These are phyloP conservation scores for Cranoglanis bouderius DNA, from an alignment of 2,113 vertebrate species.

Conservation along the genomic window DNA sequence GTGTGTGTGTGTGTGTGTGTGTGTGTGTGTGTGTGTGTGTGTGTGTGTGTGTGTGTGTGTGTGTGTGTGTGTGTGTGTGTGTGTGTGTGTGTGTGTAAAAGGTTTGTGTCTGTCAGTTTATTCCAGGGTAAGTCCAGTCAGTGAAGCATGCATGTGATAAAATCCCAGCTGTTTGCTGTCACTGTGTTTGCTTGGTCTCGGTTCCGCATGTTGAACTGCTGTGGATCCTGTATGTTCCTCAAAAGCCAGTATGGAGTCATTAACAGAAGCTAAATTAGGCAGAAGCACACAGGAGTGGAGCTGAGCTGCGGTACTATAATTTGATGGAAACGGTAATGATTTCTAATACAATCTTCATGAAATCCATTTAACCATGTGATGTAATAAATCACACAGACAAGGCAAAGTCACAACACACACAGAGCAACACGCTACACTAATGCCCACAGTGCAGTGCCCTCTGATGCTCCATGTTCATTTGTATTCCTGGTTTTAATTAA, in stretches of 20 bases:
- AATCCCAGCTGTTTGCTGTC: slow-evolving; percentile 18
- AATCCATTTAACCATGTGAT: background rate
- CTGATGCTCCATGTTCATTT: background rate
- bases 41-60: background rate
- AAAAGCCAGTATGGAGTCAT: background rate
- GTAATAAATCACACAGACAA: background rate
- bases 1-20: background rate
- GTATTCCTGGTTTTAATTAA: background rate
- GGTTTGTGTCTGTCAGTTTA: background rate
- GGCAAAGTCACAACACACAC: background rate
- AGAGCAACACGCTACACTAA: background rate
- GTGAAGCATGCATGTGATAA: slow-evolving; percentile 21
- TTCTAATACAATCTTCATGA: background rate
- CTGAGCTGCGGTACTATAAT: background rate
- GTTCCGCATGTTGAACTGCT: background rate
- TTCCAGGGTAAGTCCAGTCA: background rate
- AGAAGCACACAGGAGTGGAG: background rate
- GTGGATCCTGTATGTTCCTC: background rate
- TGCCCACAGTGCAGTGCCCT: background rate
- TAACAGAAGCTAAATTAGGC: slow-evolving; percentile 7
- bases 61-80: background rate
- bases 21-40: background rate
- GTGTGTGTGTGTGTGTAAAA: background rate
- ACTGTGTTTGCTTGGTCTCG: slow-evolving; percentile 19
- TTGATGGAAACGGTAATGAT: slow-evolving; percentile 5